A percentile compares a stretch with the other conserved stretches of the same genome.
phyloP scores from a whole-genome alignment of 2,797 vertebrate species.

The Darevskia mixta region DNA sequence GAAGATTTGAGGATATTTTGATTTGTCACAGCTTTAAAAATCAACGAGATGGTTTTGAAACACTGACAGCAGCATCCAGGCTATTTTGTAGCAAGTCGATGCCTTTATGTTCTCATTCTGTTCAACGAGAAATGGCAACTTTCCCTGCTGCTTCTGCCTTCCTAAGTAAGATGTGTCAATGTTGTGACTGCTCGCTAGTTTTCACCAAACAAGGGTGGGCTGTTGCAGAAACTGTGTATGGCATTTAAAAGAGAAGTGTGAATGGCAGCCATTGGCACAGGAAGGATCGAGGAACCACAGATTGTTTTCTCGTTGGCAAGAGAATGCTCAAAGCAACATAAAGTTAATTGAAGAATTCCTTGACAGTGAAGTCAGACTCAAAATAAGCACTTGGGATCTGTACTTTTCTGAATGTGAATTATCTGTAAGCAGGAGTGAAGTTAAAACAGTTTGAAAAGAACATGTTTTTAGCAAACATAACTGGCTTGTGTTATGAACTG shows the following conservation, averaged over 20 bases:
- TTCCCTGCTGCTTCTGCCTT: constrained; percentile 54
- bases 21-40: constrained; percentile 36
- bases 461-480: constrained; percentile 81
- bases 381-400: constrained; percentile 74
- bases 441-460: constrained; percentile 75
- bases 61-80: constrained; percentile 13
- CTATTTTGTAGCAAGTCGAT: constrained; percentile 23
- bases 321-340: constrained; percentile 80
- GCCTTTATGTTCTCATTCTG: constrained; percentile 6
- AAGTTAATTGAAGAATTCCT: constrained; percentile 90
- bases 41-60: not conserved
- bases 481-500: constrained; percentile 79
- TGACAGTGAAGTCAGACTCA: constrained; percentile 84
- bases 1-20: constrained; percentile 32
- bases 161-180: constrained; percentile 73
- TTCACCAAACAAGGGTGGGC: constrained; percentile 74
- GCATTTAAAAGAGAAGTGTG: constrained; percentile 77
- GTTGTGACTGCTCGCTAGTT: constrained; percentile 80
- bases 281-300: constrained; percentile 77
- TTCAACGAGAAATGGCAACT: constrained; percentile 40
- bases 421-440: constrained; percentile 77
- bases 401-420: constrained; percentile 81
- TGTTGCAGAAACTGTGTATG: constrained; percentile 74
- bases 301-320: constrained; percentile 81
- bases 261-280: constrained; percentile 82